Conservation (phyloP, 2,888 invertebrate species). For the Andrena marginata region DNA sequence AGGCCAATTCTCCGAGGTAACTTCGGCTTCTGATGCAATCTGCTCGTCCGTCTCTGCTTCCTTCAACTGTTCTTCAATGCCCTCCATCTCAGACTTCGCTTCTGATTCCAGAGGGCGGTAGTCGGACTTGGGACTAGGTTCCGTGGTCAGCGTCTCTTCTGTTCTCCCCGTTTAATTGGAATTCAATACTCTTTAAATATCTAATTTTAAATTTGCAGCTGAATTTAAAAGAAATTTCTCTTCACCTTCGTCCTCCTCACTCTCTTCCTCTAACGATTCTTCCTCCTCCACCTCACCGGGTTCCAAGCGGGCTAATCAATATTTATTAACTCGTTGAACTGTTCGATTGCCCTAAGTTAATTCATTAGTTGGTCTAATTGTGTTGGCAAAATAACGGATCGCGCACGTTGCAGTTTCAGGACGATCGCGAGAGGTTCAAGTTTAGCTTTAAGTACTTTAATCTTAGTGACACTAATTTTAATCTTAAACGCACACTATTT, state of each 20-base stretch:
- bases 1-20: slow-evolving; percentile 22
- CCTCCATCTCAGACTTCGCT: slow-evolving; percentile 10
- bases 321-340: background rate
- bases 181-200: background rate
- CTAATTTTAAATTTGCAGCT: background rate
- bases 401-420: too few relatives aligned
- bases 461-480: too few relatives aligned
- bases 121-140: slow-evolving; percentile 8
- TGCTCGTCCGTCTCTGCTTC: slow-evolving; percentile 24
- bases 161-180: background rate
- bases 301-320: background rate
- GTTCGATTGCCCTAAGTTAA: background rate
- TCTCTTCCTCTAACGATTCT: background rate
- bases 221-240: background rate
- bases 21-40: slow-evolving; percentile 26
- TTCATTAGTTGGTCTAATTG: too few relatives aligned
- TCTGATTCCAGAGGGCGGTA: slow-evolving; percentile 24
- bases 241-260: slow-evolving; percentile 1
- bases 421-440: too few relatives aligned
- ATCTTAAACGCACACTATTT: too few relatives aligned
- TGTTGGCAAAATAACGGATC: too few relatives aligned
- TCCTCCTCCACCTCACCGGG: background rate
- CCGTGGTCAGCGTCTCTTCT: background rate
- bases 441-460: too few relatives aligned
- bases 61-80: slow-evolving; percentile 26